Evolutionary conservation across 2,113 vertebrate genomes (phyloP).

Genomic region (Crypturellus undulatus): DNA sequence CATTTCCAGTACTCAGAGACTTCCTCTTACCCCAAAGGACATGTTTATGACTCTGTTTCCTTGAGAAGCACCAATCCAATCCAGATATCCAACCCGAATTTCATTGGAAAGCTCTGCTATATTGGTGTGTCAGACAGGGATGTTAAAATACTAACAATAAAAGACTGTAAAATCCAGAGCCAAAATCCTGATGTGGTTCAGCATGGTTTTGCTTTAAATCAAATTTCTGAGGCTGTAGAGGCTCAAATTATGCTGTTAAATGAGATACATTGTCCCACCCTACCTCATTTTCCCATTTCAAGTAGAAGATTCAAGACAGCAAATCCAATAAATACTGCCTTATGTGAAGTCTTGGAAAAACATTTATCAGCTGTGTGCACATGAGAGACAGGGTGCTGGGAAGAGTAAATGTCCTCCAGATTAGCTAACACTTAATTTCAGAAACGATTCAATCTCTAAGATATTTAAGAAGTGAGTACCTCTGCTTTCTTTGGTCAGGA

Average conservation of each 20-base stretch:
- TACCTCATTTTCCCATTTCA: background rate
- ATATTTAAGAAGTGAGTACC: background rate
- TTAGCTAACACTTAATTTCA: background rate
- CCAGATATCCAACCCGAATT: background rate
- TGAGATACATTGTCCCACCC: background rate
- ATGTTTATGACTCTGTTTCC: background rate
- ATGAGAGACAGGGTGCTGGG: background rate
- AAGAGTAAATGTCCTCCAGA: background rate
- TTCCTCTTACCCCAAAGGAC: background rate
- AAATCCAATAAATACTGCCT: background rate
- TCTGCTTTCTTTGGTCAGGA: background rate
- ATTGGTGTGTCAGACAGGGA: conserved; percentile 1
- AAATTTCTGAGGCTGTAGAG: conserved; percentile 11
- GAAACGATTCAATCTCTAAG: background rate
- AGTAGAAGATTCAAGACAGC: background rate
- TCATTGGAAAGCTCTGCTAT: background rate
- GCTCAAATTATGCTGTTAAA: conserved; percentile 1
- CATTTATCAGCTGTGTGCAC: accelerated
- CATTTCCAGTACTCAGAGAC: background rate
- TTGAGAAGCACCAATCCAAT: background rate
- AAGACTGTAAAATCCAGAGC: background rate
- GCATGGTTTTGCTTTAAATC: conserved; percentile 40
- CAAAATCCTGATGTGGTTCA: conserved; percentile 33
- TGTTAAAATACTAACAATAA: conserved; percentile 37
- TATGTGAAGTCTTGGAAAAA: background rate